Percentiles rank a stretch among this genome's conserved stretches.
Evolutionary conservation across 1,140 invertebrate species (phyloP).

Genomic region (Drosophila eugracilis): DNA sequence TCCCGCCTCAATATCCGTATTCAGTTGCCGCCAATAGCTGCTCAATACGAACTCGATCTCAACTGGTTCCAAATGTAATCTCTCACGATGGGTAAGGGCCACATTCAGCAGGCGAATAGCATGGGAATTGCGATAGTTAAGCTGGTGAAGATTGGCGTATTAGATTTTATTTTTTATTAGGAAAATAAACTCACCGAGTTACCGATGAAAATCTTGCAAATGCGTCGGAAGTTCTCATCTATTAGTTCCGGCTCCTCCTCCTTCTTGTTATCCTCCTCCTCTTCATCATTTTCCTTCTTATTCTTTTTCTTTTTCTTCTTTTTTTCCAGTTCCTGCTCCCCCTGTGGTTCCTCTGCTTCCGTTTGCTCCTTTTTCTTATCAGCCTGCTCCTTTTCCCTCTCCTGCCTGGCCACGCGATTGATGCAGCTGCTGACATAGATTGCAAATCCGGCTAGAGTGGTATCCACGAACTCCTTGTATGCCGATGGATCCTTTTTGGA

Average conservation of each 20-base stretch:
- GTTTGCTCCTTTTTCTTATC: conserved; percentile 13
- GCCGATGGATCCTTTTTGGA: conserved; percentile 47
- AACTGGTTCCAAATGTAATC: conserved; percentile 73
- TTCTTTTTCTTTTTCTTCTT: conserved; percentile 12
- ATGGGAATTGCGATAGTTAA: conserved; percentile 70
- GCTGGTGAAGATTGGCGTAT: conserved; percentile 19
- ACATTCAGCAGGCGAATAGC: conserved; percentile 69
- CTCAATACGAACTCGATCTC: conserved; percentile 77
- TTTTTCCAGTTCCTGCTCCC: background rate
- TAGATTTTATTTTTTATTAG: background rate
- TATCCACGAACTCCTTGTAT: conserved; percentile 60
- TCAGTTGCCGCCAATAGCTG: conserved; percentile 72
- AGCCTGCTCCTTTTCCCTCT: conserved; percentile 15
- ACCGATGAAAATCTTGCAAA: conserved; percentile 82
- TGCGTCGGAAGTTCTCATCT: conserved; percentile 72
- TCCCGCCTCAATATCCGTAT: conserved; percentile 53
- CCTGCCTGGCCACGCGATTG: conserved; percentile 42
- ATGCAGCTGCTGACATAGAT: conserved; percentile 64
- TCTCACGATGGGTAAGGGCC: conserved; percentile 69
- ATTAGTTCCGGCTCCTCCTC: conserved; percentile 13
- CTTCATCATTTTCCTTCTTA: conserved; percentile 7
- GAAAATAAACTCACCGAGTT: conserved; percentile 60
- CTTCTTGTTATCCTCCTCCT: background rate
- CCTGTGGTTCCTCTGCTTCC: background rate
- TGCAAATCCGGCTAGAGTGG: conserved; percentile 52